Evolutionary conservation across 2,888 invertebrate species (phyloP).

Genomic region (Lepas anatifera): DNA sequence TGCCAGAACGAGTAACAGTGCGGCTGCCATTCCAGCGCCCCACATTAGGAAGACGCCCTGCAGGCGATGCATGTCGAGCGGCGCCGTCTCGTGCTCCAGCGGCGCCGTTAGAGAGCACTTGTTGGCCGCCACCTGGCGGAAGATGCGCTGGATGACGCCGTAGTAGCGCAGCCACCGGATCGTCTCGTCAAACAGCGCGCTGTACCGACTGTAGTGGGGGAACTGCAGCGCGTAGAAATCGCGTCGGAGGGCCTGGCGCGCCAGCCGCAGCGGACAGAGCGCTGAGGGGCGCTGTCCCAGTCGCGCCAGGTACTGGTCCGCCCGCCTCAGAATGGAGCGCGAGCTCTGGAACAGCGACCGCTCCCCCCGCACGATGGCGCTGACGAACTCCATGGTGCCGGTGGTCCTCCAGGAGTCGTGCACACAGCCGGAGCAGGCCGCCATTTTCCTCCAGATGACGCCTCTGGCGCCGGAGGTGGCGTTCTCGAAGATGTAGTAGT

Average conservation of each 20-base stretch:
- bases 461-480: not conserved
- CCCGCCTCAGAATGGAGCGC: not conserved
- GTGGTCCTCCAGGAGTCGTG: not conserved
- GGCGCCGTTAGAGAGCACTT: not conserved
- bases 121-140: not conserved
- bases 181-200: not conserved
- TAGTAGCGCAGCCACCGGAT: not conserved
- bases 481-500: conserved; percentile 8
- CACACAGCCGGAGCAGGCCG: not conserved
- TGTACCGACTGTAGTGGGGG: not conserved
- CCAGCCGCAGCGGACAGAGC: not conserved
- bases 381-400: not conserved
- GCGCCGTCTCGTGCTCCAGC: not conserved
- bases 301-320: not conserved
- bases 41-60: not conserved
- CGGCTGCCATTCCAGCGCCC: not conserved
- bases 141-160: not conserved
- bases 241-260: not conserved
- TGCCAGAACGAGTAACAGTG: not conserved
- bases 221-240: not conserved
- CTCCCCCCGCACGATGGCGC: not conserved
- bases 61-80: not conserved
- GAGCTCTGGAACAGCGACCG: not conserved
- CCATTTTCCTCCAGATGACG: not conserved
- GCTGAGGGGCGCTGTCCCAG: not conserved